phyloP scores from a whole-genome alignment of 2,888 invertebrate species.

The Sthenelais limicola region DNA sequence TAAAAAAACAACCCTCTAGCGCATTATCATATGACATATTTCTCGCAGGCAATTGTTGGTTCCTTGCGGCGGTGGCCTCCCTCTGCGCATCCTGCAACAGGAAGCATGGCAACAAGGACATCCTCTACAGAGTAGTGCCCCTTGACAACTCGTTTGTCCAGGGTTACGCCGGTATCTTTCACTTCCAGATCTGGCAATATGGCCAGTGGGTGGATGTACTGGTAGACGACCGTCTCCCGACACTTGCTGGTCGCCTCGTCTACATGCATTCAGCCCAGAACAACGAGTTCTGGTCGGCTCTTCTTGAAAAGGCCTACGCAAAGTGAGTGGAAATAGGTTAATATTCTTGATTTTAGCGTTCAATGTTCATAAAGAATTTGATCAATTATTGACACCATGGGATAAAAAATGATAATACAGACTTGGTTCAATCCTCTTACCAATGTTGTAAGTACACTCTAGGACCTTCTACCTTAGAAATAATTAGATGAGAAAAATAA shows the following conservation, averaged over 20 bases:
- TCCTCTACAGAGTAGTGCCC: conserved; percentile 95
- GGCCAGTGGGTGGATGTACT: conserved; percentile 47
- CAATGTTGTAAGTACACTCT: too few relatives aligned
- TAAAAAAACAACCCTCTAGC: too few relatives aligned
- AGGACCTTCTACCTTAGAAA: too few relatives aligned
- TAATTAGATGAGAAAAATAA: too few relatives aligned
- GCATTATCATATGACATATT: neutral
- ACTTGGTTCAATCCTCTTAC: neutral
- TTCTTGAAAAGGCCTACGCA: conserved; percentile 79
- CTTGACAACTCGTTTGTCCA: conserved; percentile 76
- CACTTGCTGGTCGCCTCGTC: conserved; percentile 74
- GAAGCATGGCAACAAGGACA: conserved; percentile 78
- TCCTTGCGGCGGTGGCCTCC: conserved; percentile 85
- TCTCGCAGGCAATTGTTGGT: conserved; percentile 87
- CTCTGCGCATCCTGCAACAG: conserved; percentile 76
- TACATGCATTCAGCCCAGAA: conserved; percentile 75
- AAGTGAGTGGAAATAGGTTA: conserved; percentile 73
- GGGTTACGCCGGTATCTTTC: conserved; percentile 48
- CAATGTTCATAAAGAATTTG: neutral
- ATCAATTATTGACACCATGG: neutral
- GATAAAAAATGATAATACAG: neutral
- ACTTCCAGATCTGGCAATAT: conserved; percentile 47
- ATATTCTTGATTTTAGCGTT: neutral
- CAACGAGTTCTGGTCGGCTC: conserved; percentile 78
- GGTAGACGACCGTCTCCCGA: conserved; percentile 74